A percentile compares a stretch with the other conserved stretches of the same genome.
phyloP scores from a whole-genome alignment of 92 coral and sea anemone species.

The Epizoanthus fatuus region DNA sequence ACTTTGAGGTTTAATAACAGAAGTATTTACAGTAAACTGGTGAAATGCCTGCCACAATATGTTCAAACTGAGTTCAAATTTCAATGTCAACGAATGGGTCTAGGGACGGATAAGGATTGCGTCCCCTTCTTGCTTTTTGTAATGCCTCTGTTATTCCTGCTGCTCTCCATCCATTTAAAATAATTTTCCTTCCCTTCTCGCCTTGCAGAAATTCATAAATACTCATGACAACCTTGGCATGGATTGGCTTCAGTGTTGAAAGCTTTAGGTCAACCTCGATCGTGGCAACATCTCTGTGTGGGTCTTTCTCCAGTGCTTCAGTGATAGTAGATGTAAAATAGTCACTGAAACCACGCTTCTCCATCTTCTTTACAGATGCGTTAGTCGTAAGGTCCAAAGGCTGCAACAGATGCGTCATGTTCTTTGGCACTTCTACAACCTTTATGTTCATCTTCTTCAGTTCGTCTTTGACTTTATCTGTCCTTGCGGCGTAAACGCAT shows the following conservation, averaged over 20 bases:
- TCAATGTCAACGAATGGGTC: constrained; percentile 35
- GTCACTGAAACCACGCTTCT: constrained; percentile 61
- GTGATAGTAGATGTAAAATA: constrained; percentile 59
- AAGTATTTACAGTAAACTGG: too few relatives aligned
- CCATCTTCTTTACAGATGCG: constrained; percentile 55
- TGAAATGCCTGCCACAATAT: too few relatives aligned
- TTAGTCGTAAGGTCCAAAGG: constrained; percentile 49
- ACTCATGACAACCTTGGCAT: constrained; percentile 50
- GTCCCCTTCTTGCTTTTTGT: constrained; percentile 57
- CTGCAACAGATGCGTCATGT: constrained; percentile 23
- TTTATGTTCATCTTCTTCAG: constrained; percentile 57
- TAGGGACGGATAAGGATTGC: constrained; percentile 41
- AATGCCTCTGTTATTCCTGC: constrained; percentile 62
- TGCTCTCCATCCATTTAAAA: constrained; percentile 58
- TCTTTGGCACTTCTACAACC: constrained; percentile 27
- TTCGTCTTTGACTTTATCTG: constrained; percentile 61
- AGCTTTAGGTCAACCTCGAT: constrained; percentile 58
- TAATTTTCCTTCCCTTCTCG: constrained; percentile 51
- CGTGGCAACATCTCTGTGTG: constrained; percentile 57
- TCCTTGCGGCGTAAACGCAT: background rate
- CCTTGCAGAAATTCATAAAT: constrained; percentile 47
- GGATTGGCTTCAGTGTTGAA: constrained; percentile 50
- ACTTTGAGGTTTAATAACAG: too few relatives aligned
- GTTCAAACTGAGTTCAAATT: too few relatives aligned
- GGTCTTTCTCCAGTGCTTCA: constrained; percentile 63